A percentile compares a stretch with the other conserved stretches of the same genome.
These are phyloP conservation scores for Liposcelis brunnea DNA, from an alignment of 2,888 invertebrate genomes.

Conservation along the genomic window DNA sequence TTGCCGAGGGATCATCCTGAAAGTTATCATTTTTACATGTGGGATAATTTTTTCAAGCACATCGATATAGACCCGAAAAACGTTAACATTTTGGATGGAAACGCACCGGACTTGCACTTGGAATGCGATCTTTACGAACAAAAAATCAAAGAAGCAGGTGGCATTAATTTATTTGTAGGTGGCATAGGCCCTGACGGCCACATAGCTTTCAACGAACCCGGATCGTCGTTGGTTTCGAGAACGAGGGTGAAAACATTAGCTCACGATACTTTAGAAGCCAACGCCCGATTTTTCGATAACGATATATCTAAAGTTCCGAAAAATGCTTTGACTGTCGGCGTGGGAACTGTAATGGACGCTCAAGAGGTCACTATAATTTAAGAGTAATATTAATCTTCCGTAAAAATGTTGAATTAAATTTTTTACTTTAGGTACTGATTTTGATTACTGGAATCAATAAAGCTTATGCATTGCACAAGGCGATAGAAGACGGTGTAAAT, in stretches of 20 bases:
- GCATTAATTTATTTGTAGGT: constrained; percentile 89
- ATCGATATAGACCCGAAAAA: constrained; percentile 89
- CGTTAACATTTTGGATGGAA: constrained; percentile 86
- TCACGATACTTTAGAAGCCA: constrained; percentile 91
- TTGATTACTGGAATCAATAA: constrained; percentile 94
- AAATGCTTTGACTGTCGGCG: constrained; percentile 93
- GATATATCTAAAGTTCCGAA: constrained; percentile 88
- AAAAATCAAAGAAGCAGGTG: constrained; percentile 73
- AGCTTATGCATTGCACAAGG: constrained; percentile 89
- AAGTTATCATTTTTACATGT: constrained; percentile 98
- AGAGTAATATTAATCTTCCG: no score
- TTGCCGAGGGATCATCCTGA: constrained; percentile 87
- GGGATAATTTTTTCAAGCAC: constrained; percentile 95
- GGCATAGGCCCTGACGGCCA: constrained; percentile 98
- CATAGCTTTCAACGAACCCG: constrained; percentile 98
- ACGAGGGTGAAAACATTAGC: constrained; percentile 94
- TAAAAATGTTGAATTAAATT: no score
- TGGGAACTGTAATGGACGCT: constrained; percentile 97
- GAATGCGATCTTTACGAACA: constrained; percentile 81
- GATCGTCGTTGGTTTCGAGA: constrained; percentile 89
- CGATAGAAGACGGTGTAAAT: constrained; percentile 95
- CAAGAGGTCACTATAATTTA: constrained; percentile 92
- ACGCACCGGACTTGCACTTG: constrained; percentile 63
- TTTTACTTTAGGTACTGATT: no score
- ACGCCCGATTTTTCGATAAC: constrained; percentile 92